Evolutionary conservation across 2,113 vertebrate species (phyloP), one percentile per base, ranked within the genome.

Genomic region (Equus przewalskii): DNA sequence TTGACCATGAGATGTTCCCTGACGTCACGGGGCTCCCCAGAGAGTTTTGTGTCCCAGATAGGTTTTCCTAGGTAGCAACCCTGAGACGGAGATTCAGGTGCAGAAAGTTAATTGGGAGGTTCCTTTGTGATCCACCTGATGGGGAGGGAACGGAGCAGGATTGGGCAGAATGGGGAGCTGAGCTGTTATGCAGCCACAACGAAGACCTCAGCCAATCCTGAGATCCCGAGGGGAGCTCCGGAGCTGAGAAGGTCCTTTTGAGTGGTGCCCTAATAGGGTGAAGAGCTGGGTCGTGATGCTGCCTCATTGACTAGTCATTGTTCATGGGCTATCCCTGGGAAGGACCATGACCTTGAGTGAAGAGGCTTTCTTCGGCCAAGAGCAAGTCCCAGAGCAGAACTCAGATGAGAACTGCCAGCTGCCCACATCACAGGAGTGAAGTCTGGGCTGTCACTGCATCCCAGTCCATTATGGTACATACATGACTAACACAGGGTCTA

Each of bases 401-500:
- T 41, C 19, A 44, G 19, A 21, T 7, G 65, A 4, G 26, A 14
- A 15, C 41, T 44, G 58, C 24, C 51, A 1, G 76, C 21, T 44
- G 6, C 33, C 1, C 0, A 7, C 4, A 26, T 5, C 28, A 11
- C 16, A 0, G 30, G 56, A 41, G 19, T 6, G 6, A 3, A 12
- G 15, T 14, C 60, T 33, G 51, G 49, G 72, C 13, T 12, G 28
- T 15, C 28, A 5, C 36, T 12, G 49, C 3, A 21, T 18, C 2
- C 3, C 1, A 14, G 56, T 1, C 0, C 7, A 0, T 12, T 18
- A 12, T 6, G 26, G 18, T 0, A 4, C 12, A 0, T 24, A 41
- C 2, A 3, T 15, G 41, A 80, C 22, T 30, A 30, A 16, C 1
- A 5, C 0, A 30, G 44, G 0, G 1, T 6, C 92, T 24, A 0